A percentile compares a stretch with the other conserved stretches of the same genome.
These are phyloP conservation scores for Propsilocerus akamusi DNA, from an alignment of 1,140 invertebrate genomes.

Conservation along the genomic window DNA sequence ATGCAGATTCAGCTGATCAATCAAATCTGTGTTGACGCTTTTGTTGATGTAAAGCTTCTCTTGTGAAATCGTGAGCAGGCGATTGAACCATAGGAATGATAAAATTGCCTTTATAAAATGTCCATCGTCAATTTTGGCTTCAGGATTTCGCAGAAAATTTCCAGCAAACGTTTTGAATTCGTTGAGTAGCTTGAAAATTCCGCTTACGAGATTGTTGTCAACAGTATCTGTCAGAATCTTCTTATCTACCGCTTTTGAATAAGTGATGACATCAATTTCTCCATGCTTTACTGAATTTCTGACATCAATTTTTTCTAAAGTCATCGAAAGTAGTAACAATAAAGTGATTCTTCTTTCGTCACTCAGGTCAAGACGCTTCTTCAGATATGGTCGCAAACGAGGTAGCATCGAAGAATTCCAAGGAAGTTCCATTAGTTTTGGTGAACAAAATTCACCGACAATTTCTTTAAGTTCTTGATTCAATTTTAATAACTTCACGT, in stretches of 20 bases:
- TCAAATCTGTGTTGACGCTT: slow-evolving; percentile 12
- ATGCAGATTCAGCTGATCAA: slow-evolving; percentile 21
- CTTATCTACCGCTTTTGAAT: slow-evolving; percentile 15
- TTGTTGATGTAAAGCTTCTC: slow-evolving; percentile 14
- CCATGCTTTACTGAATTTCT: slow-evolving; percentile 6
- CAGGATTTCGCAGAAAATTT: neutral
- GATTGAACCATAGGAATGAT: slow-evolving; percentile 17
- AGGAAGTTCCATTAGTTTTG: slow-evolving; percentile 9
- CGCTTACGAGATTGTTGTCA: slow-evolving; percentile 13
- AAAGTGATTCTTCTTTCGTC: slow-evolving; percentile 5
- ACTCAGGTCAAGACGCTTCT: neutral
- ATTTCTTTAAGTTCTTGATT: neutral
- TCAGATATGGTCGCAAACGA: slow-evolving; percentile 16
- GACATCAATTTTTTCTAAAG: slow-evolving; percentile 11
- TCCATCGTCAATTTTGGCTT: neutral
- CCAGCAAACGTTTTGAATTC: neutral
- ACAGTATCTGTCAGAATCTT: slow-evolving; percentile 12
- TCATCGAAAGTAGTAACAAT: slow-evolving; percentile 10
- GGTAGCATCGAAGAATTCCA: slow-evolving; percentile 18
- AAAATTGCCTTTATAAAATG: slow-evolving; percentile 11
- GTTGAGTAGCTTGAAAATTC: slow-evolving; percentile 6
- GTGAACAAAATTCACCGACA: neutral
- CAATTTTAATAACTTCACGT: neutral
- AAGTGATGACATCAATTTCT: slow-evolving; percentile 13
- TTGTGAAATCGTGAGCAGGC: slow-evolving; percentile 12